Evolutionary conservation across 2,888 invertebrate genomes (phyloP), one percentile per base, ranked within the genome.

Genomic region (Lycophotia porphyrea): DNA sequence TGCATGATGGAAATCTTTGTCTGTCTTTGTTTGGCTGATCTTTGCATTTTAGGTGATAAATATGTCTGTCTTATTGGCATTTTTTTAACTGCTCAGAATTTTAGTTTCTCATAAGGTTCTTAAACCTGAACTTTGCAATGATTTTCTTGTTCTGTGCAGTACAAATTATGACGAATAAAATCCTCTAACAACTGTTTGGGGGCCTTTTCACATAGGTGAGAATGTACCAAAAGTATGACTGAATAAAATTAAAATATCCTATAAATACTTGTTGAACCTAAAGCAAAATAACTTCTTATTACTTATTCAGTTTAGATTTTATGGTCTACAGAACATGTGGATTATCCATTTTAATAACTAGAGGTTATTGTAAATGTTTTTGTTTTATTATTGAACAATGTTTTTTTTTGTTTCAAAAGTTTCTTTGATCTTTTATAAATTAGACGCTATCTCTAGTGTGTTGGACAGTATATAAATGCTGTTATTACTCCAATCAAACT

Each of bases 391-490:
- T n/a, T 42, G 18, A 61, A 27, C 13, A 13, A 31, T 13, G 2
- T 27, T 5, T 34, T 61, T 44, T 42, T 42, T 34, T 21, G 18
- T 18, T n/a, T 60, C 1, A 1, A 15, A 24, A 44, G 49, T 36
- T 68, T 64, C n/a, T 36, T 44, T 69, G 44, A 66, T 61, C 1
- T 60, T 68, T 75, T 18, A 44, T 70, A 21, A 61, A 77, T 47
- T 64, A n/a, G 8, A 60, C 42, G 1, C 1, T 18, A 55, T n/a
- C 8, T 64, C 4, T 42, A 31, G 47, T 3, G 18, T 24, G 7
- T n/a, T 39, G 21, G 1, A 21, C 13, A 58, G 55, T 39, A 21
- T 60, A 39, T n/a, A 15, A 44, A 49, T 49, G 60, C 39, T 68
- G 11, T n/a, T 61, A 44, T 58, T 67, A 64, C 13, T 68, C 39